Base-by-base conservation (phyloP, 2,888 invertebrate species). In the Smittia sp. region DNA sequence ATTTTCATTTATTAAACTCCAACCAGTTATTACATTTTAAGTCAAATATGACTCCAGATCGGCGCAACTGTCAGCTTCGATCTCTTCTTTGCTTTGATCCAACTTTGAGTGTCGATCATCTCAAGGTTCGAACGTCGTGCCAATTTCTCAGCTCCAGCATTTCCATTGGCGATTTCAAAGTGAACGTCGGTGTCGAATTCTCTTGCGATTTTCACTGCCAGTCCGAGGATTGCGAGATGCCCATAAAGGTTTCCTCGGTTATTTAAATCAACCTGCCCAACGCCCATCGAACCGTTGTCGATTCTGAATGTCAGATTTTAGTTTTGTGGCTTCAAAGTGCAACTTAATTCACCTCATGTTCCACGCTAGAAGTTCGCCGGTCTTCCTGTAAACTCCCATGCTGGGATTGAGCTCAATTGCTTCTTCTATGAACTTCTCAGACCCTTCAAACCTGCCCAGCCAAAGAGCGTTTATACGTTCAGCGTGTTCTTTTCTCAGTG, bases 361-460 rank as follows among this genome's bases (percentile, higher is more conserved):
- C 58, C 58, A 58, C 1, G 58, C 58, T 4, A 58, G 7, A 22
- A 58, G 18, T 18, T 58, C 58, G 3, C 58, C 58, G 7, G 18
- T 22, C n/a, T 18, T 18, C 7, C 22, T 58, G 11, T 58, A 58
- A 20, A 58, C 22, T 20, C 58, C 58, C 58, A 58, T 3, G n/a
- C 58, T 58, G 3, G 58, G 58, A 22, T 58, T 58, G 6, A 20
- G 9, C 11, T 22, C n/a, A 22, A 58, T 58, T 7, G 22, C 18
- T 9, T 58, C 58, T 58, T 58, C 58, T 22, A 58, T 7, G 22
- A 58, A 58, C 18, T 18, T 58, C n/a, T 58, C 58, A 13, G 58
- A 58, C 7, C n/a, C 58, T 58, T 58, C 22, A 13, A 58, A 58
- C 22, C 22, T 58, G 7, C 58, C 58, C 3, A 6, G 7, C 58